Percentiles rank a stretch among this genome's conserved stretches.
Conservation (phyloP, 2,113 vertebrate species). For the Coracopsis vasa region DNA sequence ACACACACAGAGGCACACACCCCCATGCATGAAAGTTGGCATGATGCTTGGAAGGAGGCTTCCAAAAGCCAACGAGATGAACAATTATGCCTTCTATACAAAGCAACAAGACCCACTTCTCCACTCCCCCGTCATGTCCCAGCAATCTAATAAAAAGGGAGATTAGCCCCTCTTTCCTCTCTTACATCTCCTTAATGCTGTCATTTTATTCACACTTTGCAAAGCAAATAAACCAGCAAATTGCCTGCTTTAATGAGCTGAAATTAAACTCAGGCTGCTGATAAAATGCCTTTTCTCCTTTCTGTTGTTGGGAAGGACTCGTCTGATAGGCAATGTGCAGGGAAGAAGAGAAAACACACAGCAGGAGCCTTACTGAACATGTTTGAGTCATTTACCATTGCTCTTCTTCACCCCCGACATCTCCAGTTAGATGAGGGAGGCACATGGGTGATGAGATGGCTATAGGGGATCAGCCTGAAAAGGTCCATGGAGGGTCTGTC, state of each 20-base stretch:
- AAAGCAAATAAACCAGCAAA: constrained; percentile 72
- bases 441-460: not conserved
- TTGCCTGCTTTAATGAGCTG: constrained; percentile 71
- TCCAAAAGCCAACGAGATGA: not conserved
- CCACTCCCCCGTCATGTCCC: constrained; percentile 4
- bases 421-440: not conserved
- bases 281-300: constrained; percentile 62
- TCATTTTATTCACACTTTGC: constrained; percentile 67
- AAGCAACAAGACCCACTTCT: not conserved
- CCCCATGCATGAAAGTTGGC: not conserved
- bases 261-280: constrained; percentile 67
- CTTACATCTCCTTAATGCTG: constrained; percentile 53
- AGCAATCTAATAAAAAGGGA: constrained; percentile 51
- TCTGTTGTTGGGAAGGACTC: constrained; percentile 40
- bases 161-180: constrained; percentile 58
- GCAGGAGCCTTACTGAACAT: not conserved
- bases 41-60: not conserved
- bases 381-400: not conserved
- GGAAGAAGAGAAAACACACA: constrained; percentile 20
- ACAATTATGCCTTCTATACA: not conserved
- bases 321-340: not conserved
- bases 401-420: not conserved
- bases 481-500: not conserved
- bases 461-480: not conserved
- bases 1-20: not conserved